Conservation (phyloP, 2,113 vertebrate species). For the Bos javanicus region DNA sequence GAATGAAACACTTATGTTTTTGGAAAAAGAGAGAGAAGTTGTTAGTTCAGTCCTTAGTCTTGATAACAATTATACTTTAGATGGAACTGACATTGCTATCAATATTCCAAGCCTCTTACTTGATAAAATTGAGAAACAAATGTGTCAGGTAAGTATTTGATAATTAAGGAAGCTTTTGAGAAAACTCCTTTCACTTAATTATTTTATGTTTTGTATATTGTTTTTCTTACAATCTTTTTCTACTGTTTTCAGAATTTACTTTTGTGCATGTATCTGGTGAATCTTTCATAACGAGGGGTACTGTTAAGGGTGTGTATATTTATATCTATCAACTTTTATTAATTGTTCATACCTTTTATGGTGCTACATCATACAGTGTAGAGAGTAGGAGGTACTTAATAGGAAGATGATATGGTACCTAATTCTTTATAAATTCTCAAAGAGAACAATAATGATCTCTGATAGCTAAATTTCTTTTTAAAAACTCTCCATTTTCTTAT, state of each 20-base stretch:
- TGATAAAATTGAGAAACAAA: conserved; percentile 80
- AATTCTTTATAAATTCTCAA: conserved; percentile 1
- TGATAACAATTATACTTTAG: conserved; percentile 79
- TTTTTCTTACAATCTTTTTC: not conserved
- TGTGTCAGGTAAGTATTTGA: conserved; percentile 80
- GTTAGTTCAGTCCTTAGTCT: conserved; percentile 83
- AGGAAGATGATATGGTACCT: not conserved
- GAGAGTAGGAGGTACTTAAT: not conserved
- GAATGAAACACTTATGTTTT: conserved; percentile 74
- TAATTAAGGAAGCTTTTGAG: conserved; percentile 4
- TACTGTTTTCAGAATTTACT: not conserved
- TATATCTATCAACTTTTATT: not conserved
- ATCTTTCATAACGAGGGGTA: not conserved
- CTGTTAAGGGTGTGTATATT: not conserved
- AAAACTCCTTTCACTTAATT: not conserved
- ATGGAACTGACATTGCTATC: conserved; percentile 81
- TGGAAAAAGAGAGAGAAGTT: conserved; percentile 82
- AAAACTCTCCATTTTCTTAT: not conserved
- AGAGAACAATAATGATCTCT: not conserved
- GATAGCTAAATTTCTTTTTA: not conserved
- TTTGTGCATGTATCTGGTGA: not conserved
- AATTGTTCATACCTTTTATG: not conserved
- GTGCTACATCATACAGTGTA: not conserved
- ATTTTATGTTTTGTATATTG: not conserved
- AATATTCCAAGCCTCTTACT: conserved; percentile 81